Evolutionary conservation across 2,797 vertebrate species (phyloP).

Genomic region (Poliocrania exsul): DNA sequence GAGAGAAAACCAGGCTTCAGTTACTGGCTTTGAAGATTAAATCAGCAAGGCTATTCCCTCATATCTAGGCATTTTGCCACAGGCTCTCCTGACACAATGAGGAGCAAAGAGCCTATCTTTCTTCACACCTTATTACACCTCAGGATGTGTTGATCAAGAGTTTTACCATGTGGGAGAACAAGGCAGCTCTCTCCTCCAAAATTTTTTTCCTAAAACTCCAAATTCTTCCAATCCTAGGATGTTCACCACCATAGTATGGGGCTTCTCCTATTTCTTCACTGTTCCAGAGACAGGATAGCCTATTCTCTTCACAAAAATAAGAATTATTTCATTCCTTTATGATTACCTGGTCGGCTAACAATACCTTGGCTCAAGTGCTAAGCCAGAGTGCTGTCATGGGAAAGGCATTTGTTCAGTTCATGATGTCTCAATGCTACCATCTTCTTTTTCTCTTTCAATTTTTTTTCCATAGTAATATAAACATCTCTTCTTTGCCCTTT

Average conservation of each 20-base stretch:
- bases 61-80: background rate
- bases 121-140: background rate
- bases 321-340: background rate
- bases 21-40: conserved; percentile 57
- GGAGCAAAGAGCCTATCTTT: background rate
- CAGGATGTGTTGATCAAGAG: background rate
- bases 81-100: background rate
- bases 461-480: background rate
- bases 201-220: background rate
- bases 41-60: conserved; percentile 15
- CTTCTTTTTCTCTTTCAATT: background rate
- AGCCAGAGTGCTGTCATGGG: background rate
- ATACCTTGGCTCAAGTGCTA: background rate
- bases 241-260: background rate
- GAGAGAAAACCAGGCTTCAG: conserved; percentile 18
- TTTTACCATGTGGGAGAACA: background rate
- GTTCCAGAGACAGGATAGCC: background rate
- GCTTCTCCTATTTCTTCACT: background rate
- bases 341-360: background rate
- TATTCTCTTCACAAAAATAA: background rate
- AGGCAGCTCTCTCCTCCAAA: background rate
- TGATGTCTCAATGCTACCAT: background rate
- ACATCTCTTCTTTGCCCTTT: background rate
- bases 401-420: background rate
- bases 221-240: background rate